Evolutionary conservation across 2,113 vertebrate genomes (phyloP), one percentile per base, ranked within the genome.

Genomic region (Thermophis baileyi): DNA sequence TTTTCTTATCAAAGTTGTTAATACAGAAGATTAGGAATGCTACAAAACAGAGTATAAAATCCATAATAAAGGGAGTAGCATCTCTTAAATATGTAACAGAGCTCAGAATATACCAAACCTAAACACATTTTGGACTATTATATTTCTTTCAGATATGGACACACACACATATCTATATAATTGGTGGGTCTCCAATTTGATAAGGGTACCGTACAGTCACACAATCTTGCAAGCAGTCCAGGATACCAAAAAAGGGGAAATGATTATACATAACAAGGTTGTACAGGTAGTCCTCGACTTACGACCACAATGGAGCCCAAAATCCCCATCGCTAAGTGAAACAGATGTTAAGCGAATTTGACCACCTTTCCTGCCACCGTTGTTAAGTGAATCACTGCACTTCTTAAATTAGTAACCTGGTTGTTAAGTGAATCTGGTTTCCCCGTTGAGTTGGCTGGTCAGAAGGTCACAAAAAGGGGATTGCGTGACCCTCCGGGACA

Each of bases 11-110:
- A 90, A 92, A 92, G 92, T 55, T 91, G 91, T 93, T 89, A 93
- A 95, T 95, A 95, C 12, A 47, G 57, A 91, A 85, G 47, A 87
- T 35, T 0, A 89, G 93, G 57, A 91, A 94, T 92, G 93, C 95
- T 94, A 96, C 94, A 97, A 94, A 96, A 95, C 27, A 54, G 91
- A 47, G 47, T 97, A 97, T 95, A 95, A 97, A 95, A 96, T 51
- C 47, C 94, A 89, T 92, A 94, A 87, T 30, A 95, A 85, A 95
- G 93, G 90, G 93, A 89, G 74, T 30, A 96, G 93, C 90, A 90
- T 81, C 57, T 92, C 95, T 92, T 92, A 95, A 89, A 93, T 94
- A 95, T 22, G 89, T 51, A n/a, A 18, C 90, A 89, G 40, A 96
- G 93, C 88, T 92, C 93, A 51, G 91, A 95, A 74, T 96, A 95